Percentiles rank a stretch among this genome's conserved stretches.
phyloP scores from a whole-genome alignment of 2,888 invertebrate species.

The Mactromeris polynyma region DNA sequence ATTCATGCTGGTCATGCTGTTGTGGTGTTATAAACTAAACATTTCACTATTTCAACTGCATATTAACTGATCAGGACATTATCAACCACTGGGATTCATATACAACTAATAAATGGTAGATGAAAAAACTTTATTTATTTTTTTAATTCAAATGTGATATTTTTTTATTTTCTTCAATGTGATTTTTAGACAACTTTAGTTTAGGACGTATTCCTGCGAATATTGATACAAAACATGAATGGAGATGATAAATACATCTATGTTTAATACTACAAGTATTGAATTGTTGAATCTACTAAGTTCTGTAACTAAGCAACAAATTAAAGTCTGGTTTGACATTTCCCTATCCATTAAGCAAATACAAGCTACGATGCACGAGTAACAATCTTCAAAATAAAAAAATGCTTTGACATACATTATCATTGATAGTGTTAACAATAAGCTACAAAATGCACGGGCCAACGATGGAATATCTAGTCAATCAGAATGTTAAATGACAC shows the following conservation, averaged over 20 bases:
- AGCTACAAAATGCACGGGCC: not conserved
- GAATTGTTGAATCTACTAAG: too few species aligned
- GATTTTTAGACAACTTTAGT: not conserved
- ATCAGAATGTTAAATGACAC: too few species aligned
- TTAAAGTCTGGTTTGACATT: not conserved
- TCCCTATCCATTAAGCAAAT: not conserved
- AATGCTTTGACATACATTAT: not conserved
- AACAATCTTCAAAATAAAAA: not conserved
- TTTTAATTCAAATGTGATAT: slow-evolving; percentile 17
- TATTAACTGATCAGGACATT: too few species aligned
- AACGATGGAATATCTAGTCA: not conserved
- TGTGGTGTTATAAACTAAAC: too few species aligned
- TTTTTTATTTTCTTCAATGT: not conserved
- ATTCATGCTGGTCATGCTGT: too few species aligned
- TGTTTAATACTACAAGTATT: too few species aligned
- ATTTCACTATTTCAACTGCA: too few species aligned
- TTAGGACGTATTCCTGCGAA: not conserved
- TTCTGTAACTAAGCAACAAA: too few species aligned
- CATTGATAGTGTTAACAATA: not conserved
- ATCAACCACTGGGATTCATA: not conserved
- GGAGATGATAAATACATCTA: too few species aligned
- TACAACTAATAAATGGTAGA: not conserved
- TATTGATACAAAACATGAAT: not conserved
- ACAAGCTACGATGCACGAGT: not conserved
- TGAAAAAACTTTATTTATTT: slow-evolving; percentile 23